A percentile compares a stretch with the other conserved stretches of the same genome.
phyloP scores from a whole-genome alignment of 2,797 vertebrate genomes.

The Mustela erminea region DNA sequence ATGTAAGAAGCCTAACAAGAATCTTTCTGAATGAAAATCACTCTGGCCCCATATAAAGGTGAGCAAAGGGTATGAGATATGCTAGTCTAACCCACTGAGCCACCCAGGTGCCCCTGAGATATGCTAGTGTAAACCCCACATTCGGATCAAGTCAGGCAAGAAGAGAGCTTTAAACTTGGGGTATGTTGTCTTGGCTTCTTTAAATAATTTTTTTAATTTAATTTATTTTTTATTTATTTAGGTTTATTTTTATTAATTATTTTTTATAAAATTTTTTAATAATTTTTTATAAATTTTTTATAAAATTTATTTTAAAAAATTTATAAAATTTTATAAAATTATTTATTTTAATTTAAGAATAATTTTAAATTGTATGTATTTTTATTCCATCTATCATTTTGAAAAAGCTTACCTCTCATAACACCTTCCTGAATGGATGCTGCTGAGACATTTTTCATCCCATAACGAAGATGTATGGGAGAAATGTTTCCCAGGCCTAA shows the following conservation, averaged over 20 bases:
- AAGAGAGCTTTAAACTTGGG: neutral
- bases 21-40: neutral
- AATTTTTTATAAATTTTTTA: no score
- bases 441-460: neutral
- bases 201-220: neutral
- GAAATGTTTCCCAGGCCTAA: neutral
- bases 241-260: no score
- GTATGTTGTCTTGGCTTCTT: neutral
- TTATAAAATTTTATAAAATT: no score
- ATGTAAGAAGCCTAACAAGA: neutral
- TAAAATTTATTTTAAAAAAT: no score
- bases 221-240: no score
- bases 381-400: neutral
- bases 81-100: neutral
- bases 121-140: neutral
- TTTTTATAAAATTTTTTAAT: no score
- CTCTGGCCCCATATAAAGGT: neutral
- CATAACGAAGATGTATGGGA: neutral
- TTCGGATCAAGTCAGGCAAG: neutral
- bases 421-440: neutral
- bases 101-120: no score
- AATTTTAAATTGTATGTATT: neutral
- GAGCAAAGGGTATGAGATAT: neutral
- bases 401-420: neutral
- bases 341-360: no score